Percentiles rank a stretch among this genome's conserved stretches.
phyloP scores from a whole-genome alignment of 2,888 invertebrate genomes.

The Clivina fossor region DNA sequence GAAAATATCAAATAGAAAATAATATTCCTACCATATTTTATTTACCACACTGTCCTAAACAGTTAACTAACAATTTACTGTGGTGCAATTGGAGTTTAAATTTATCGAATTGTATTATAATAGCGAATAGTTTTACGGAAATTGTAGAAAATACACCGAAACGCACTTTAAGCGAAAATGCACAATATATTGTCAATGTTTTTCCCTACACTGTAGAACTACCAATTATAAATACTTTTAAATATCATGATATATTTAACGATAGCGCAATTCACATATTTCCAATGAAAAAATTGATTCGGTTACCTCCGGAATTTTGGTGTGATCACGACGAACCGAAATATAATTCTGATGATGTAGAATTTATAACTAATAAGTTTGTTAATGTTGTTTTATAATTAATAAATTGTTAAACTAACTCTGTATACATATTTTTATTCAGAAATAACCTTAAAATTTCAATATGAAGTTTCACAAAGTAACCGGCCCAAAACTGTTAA shows the following conservation, averaged over 20 bases:
- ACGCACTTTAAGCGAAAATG: conserved; percentile 56
- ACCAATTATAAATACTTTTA: conserved; percentile 67
- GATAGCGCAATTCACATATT: conserved; percentile 76
- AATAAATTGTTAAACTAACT: too few relatives aligned
- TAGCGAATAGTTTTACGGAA: conserved; percentile 79
- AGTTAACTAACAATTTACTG: conserved; percentile 83
- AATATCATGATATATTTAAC: conserved; percentile 73
- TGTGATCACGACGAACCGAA: conserved; percentile 58
- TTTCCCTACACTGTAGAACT: conserved; percentile 63
- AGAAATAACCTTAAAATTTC: too few relatives aligned
- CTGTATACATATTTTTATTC: too few relatives aligned
- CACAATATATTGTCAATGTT: conserved; percentile 64
- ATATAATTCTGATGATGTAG: conserved; percentile 60
- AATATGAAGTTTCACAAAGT: too few relatives aligned
- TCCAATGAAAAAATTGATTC: conserved; percentile 55
- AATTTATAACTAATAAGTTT: conserved; percentile 57
- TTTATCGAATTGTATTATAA: conserved; percentile 68
- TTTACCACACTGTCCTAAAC: conserved; percentile 86
- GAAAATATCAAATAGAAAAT: conserved; percentile 63
- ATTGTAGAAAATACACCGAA: conserved; percentile 62
- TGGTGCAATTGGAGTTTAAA: conserved; percentile 79
- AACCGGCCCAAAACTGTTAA: conserved; percentile 6
- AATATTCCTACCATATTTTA: conserved; percentile 67
- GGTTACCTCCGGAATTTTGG: conserved; percentile 64
- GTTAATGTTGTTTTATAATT: conserved; percentile 31